A percentile compares a stretch with the other conserved stretches of the same genome.
These are phyloP conservation scores for Staurois parvus DNA, from an alignment of 2,797 vertebrate species.

Conservation along the genomic window DNA sequence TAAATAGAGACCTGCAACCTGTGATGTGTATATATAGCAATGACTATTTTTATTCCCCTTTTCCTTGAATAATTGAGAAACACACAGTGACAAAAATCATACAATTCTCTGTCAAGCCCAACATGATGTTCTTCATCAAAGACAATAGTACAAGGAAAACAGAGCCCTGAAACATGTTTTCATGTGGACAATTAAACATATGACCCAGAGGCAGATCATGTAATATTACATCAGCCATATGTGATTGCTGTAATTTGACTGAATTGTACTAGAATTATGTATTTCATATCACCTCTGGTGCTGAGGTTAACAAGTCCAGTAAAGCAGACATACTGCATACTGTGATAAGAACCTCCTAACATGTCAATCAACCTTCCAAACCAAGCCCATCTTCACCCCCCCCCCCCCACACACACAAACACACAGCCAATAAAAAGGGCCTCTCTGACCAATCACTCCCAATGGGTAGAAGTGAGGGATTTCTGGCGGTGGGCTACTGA, in stretches of 20 bases:
- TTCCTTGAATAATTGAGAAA: neutral
- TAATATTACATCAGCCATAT: neutral
- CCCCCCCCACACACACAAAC: no score
- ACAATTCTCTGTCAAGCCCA: neutral
- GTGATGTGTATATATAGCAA: constrained; percentile 12
- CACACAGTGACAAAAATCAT: neutral
- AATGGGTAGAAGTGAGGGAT: no score
- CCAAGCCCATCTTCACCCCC: no score
- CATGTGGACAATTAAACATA: neutral
- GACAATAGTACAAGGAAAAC: neutral
- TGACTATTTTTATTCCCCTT: constrained; percentile 16
- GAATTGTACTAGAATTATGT: no score
- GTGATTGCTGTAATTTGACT: neutral
- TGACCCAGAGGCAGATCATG: neutral
- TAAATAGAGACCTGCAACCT: constrained; percentile 9
- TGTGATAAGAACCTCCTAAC: no score
- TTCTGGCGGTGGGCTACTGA: no score
- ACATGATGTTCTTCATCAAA: neutral
- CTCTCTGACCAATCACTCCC: no score
- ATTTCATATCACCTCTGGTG: no score
- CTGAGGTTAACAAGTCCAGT: no score
- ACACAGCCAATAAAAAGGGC: no score
- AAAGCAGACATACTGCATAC: no score
- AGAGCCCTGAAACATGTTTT: neutral
- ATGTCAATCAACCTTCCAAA: no score